Evolutionary conservation across 2,888 invertebrate genomes (phyloP).

Genomic region (Machimus rusticus): DNA sequence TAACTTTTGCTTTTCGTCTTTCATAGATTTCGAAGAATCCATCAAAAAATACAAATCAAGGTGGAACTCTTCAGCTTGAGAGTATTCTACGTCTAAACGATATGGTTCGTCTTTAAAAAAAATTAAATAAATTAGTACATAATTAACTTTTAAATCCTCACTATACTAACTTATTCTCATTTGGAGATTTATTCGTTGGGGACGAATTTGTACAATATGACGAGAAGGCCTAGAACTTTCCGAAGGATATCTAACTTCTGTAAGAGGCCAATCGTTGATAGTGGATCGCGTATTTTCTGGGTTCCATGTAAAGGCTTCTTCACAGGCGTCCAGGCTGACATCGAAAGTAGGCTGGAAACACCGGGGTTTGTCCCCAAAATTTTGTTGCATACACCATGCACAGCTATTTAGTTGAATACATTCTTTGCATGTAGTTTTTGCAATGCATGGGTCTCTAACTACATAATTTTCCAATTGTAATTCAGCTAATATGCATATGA

Average conservation of each 20-base stretch:
- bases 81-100: slow-evolving; percentile 76
- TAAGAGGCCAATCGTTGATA: slow-evolving; percentile 65
- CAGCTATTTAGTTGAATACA: slow-evolving; percentile 89
- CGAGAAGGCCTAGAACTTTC: slow-evolving; percentile 65
- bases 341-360: slow-evolving; percentile 68
- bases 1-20: slow-evolving; percentile 95
- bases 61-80: slow-evolving; percentile 93
- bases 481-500: neutral
- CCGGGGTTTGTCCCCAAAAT: slow-evolving; percentile 67
- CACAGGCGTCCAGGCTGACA: slow-evolving; percentile 44
- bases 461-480: neutral
- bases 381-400: slow-evolving; percentile 80
- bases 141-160: slow-evolving; percentile 66
- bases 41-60: slow-evolving; percentile 99
- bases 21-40: slow-evolving; percentile 99
- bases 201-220: slow-evolving; percentile 73
- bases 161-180: slow-evolving; percentile 67
- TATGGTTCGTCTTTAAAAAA: slow-evolving; percentile 74
- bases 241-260: slow-evolving; percentile 63
- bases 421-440: slow-evolving; percentile 85
- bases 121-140: neutral
- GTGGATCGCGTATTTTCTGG: slow-evolving; percentile 65
- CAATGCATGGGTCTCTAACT: slow-evolving; percentile 80
- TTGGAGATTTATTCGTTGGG: slow-evolving; percentile 78
- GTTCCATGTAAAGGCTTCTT: slow-evolving; percentile 61